phyloP scores from a whole-genome alignment of 2,888 invertebrate species.

The Drosophila recens region DNA sequence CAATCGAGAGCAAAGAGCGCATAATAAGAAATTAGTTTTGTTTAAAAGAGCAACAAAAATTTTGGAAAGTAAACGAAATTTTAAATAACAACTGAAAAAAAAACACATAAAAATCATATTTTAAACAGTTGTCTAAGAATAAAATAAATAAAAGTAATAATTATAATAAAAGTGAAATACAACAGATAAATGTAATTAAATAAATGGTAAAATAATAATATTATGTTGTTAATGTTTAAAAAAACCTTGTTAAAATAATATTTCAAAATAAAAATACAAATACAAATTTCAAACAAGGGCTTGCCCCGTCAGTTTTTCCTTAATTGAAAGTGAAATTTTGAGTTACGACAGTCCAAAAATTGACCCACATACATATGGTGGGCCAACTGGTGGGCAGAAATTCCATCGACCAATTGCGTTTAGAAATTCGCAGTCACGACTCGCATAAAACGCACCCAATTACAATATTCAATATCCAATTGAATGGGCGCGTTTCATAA shows the following conservation, averaged over 20 bases:
- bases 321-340: conserved; percentile 73
- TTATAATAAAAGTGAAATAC: conserved; percentile 65
- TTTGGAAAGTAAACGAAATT: conserved; percentile 54
- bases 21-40: conserved; percentile 59
- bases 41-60: conserved; percentile 45
- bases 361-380: conserved; percentile 57
- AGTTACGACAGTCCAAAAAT: conserved; percentile 53
- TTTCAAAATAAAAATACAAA: conserved; percentile 82
- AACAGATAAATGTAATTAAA: conserved; percentile 68
- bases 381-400: conserved; percentile 46
- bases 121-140: conserved; percentile 75
- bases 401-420: conserved; percentile 73
- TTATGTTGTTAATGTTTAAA: conserved; percentile 86
- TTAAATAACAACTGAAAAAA: conserved; percentile 56
- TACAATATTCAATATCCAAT: conserved; percentile 32
- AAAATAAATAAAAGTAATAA: conserved; percentile 37
- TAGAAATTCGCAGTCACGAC: conserved; percentile 70
- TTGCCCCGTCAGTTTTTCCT: conserved; percentile 28
- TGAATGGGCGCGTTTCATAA: conserved; percentile 56
- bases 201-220: conserved; percentile 74
- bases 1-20: conserved; percentile 43
- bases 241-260: conserved; percentile 85
- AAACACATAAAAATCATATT: conserved; percentile 72
- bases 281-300: conserved; percentile 44
- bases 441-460: conserved; percentile 70